Evolutionary conservation across 2,888 invertebrate species (phyloP).

Genomic region (Agrochola lota): DNA sequence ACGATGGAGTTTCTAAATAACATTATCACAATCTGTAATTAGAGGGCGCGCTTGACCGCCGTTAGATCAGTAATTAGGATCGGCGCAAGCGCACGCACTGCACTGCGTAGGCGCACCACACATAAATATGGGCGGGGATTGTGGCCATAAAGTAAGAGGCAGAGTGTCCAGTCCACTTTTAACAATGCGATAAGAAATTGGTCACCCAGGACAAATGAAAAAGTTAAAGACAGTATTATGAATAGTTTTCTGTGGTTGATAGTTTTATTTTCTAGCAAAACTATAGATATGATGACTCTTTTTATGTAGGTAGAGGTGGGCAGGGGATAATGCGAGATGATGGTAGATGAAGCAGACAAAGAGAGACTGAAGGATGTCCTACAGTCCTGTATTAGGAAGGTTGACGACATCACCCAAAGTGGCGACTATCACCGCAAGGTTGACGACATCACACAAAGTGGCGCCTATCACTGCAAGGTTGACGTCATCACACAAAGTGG

Average conservation of each 20-base stretch:
- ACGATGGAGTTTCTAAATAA: conserved; percentile 62
- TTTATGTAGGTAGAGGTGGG: background rate
- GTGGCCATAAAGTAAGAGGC: conserved; percentile 3
- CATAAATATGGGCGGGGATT: conserved; percentile 49
- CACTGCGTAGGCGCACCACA: conserved; percentile 66
- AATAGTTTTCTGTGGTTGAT: background rate
- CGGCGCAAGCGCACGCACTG: conserved; percentile 71
- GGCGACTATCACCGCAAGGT: too few relatives aligned
- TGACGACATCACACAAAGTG: too few relatives aligned
- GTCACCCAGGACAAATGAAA: background rate
- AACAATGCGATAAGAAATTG: background rate
- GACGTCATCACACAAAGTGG: too few relatives aligned
- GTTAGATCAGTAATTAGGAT: conserved; percentile 83
- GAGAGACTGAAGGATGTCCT: background rate
- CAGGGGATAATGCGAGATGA: background rate
- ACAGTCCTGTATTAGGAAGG: background rate
- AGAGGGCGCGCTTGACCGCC: conserved; percentile 73
- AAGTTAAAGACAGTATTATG: background rate
- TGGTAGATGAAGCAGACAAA: background rate
- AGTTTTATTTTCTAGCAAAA: background rate
- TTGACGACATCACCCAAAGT: too few relatives aligned
- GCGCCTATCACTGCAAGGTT: too few relatives aligned
- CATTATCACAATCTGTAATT: conserved; percentile 77
- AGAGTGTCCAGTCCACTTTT: conserved; percentile 26
- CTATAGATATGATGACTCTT: background rate